Conservation (phyloP, 2,888 invertebrate species). For the Aphodius sticticus region DNA sequence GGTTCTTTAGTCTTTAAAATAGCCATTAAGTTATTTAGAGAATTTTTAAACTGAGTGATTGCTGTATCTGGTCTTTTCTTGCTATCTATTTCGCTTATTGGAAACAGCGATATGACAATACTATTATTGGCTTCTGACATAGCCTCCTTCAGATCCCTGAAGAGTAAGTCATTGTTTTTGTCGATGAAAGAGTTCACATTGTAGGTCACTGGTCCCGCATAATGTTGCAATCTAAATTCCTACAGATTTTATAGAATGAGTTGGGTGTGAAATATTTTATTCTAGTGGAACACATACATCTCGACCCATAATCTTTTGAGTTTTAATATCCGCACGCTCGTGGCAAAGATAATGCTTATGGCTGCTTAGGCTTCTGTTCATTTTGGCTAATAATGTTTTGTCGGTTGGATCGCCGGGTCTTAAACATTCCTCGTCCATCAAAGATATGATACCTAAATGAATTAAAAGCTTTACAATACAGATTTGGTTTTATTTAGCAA, state of each 20-base stretch:
- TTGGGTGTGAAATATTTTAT: not conserved
- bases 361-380: slow-evolving; percentile 74
- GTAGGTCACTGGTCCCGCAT: slow-evolving; percentile 94
- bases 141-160: slow-evolving; percentile 84
- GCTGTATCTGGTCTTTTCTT: slow-evolving; percentile 91
- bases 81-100: slow-evolving; percentile 70
- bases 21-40: slow-evolving; percentile 85
- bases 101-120: slow-evolving; percentile 70
- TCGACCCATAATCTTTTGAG: slow-evolving; percentile 85
- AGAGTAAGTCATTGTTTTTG: slow-evolving; percentile 92
- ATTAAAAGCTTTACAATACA: not conserved
- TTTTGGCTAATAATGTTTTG: slow-evolving; percentile 80
- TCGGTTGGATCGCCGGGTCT: slow-evolving; percentile 89
- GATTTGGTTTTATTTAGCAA: not conserved
- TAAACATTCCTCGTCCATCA: slow-evolving; percentile 92
- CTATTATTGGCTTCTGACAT: slow-evolving; percentile 77
- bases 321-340: slow-evolving; percentile 76
- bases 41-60: slow-evolving; percentile 88
- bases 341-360: slow-evolving; percentile 89
- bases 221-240: slow-evolving; percentile 91
- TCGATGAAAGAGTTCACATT: slow-evolving; percentile 87
- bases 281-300: slow-evolving; percentile 67
- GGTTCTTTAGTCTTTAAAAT: slow-evolving; percentile 94
- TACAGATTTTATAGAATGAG: slow-evolving; percentile 54
- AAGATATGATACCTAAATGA: slow-evolving; percentile 75